Evolutionary conservation across 2,888 invertebrate genomes (phyloP).

Genomic region (Mimachlamys varia): DNA sequence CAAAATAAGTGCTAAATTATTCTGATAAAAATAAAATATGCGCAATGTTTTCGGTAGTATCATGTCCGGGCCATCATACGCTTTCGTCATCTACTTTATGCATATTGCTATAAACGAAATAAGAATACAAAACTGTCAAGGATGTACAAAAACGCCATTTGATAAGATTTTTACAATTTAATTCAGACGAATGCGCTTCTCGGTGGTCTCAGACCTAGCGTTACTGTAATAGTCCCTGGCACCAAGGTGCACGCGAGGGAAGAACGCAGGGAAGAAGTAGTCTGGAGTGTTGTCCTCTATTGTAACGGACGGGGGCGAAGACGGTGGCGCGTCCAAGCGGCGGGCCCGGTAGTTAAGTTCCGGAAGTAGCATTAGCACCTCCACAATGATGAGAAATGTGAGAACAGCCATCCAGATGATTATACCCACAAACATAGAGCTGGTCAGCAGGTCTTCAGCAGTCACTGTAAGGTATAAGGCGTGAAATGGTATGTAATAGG

Average conservation of each 20-base stretch:
- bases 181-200: not conserved
- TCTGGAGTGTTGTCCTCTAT: not conserved
- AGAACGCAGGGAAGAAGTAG: not conserved
- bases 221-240: not conserved
- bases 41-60: too few species aligned
- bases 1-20: too few species aligned
- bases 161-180: not conserved
- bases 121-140: too few species aligned
- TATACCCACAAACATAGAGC: not conserved
- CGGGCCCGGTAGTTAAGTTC: not conserved
- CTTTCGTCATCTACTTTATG: too few species aligned
- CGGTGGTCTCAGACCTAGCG: not conserved
- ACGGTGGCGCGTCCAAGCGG: not conserved
- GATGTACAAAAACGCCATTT: too few species aligned
- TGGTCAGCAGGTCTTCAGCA: not conserved
- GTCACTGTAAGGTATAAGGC: not conserved
- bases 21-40: too few species aligned
- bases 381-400: not conserved
- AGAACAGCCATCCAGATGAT: constrained; percentile 19
- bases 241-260: not conserved
- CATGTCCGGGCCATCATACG: too few species aligned
- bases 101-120: too few species aligned
- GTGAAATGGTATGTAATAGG: too few species aligned
- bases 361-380: not conserved
- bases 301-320: not conserved